Conservation (phyloP, 2,113 vertebrate species). For the Pao palembangensis region DNA sequence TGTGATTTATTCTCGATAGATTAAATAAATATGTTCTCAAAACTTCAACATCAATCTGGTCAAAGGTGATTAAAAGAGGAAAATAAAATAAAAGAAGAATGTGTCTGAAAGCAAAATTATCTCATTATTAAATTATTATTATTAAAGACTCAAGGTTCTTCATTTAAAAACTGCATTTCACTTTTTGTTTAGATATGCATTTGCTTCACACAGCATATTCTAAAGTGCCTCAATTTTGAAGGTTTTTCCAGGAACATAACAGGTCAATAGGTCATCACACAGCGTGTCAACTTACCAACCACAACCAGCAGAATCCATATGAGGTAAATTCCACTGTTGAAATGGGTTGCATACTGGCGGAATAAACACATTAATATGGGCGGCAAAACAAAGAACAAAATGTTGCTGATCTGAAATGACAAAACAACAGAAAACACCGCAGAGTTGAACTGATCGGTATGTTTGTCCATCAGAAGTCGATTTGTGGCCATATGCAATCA, state of each 20-base stretch:
- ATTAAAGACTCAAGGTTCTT: too few relatives aligned
- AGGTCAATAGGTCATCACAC: slow-evolving; percentile 12
- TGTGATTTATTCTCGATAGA: too few relatives aligned
- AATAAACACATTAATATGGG: slow-evolving; percentile 98
- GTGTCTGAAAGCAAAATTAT: too few relatives aligned
- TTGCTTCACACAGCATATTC: neutral
- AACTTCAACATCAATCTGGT: too few relatives aligned
- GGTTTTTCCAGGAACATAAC: neutral
- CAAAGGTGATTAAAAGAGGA: too few relatives aligned
- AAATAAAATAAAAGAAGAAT: too few relatives aligned
- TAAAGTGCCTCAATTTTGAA: neutral
- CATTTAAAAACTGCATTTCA: too few relatives aligned
- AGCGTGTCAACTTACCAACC: slow-evolving; percentile 85
- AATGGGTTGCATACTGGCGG: slow-evolving; percentile 92
- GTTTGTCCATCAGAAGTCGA: slow-evolving; percentile 19
- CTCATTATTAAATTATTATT: too few relatives aligned
- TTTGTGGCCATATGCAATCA: slow-evolving; percentile 15
- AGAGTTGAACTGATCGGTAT: slow-evolving; percentile 21
- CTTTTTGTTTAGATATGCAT: too few relatives aligned
- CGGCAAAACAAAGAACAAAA: slow-evolving; percentile 95
- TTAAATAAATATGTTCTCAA: too few relatives aligned
- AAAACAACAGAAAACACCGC: slow-evolving; percentile 4
- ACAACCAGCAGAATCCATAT: slow-evolving; percentile 96
- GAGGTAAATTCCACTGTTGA: slow-evolving; percentile 98
- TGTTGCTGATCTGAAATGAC: slow-evolving; percentile 92